Evolutionary conservation across 1,140 invertebrate genomes (phyloP).

Genomic region (Psilanteris sp.): DNA sequence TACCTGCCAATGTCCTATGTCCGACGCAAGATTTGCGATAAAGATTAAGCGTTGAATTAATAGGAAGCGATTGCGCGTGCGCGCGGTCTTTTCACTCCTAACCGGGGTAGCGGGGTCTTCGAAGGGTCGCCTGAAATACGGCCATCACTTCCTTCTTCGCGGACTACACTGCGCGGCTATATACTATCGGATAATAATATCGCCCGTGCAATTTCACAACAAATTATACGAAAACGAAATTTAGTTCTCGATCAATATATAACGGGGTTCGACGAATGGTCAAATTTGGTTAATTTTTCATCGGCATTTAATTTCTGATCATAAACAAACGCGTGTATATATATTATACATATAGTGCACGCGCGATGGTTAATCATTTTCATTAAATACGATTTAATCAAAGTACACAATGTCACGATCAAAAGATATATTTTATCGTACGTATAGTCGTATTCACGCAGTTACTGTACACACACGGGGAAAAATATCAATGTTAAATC

Average conservation of each 20-base stretch:
- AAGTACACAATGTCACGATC: no score
- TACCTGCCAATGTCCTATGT: slow-evolving; percentile 69
- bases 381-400: no score
- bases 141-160: slow-evolving; percentile 47
- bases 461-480: no score
- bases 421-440: no score
- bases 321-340: no score
- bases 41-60: slow-evolving; percentile 66
- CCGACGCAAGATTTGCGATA: slow-evolving; percentile 65
- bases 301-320: background rate
- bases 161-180: background rate
- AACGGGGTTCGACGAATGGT: background rate
- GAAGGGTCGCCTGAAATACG: slow-evolving; percentile 39
- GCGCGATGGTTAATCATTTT: no score
- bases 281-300: background rate
- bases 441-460: no score
- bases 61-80: slow-evolving; percentile 52
- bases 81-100: slow-evolving; percentile 14
- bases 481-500: no score
- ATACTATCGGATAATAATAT: slow-evolving; percentile 24
- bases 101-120: background rate
- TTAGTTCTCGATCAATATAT: background rate
- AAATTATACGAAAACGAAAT: slow-evolving; percentile 1
- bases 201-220: slow-evolving; percentile 11
- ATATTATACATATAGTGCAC: no score